Percentiles rank a stretch among this genome's conserved stretches.
These are phyloP conservation scores for Pygmarrhopalites habei DNA, from an alignment of 1,140 invertebrate genomes.

Conservation along the genomic window DNA sequence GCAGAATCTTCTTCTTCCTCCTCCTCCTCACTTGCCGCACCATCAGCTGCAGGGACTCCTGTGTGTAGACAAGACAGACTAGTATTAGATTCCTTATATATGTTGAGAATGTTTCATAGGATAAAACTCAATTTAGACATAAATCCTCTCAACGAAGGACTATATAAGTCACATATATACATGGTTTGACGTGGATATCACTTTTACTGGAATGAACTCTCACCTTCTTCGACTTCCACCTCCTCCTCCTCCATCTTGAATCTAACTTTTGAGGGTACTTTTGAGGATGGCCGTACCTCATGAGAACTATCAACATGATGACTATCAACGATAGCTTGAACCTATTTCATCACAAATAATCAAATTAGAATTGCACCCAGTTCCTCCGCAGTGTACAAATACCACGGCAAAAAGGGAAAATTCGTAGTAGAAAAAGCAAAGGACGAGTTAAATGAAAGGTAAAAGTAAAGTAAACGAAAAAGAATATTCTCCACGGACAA, in stretches of 20 bases:
- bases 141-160: no score
- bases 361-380: conserved; percentile 1
- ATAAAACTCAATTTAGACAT: no score
- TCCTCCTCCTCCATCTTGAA: conserved; percentile 53
- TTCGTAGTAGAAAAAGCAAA: conserved; percentile 8
- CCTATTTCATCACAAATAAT: conserved; percentile 49
- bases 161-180: no score
- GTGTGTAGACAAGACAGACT: no score
- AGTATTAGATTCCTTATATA: no score
- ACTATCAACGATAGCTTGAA: conserved; percentile 86
- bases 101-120: no score
- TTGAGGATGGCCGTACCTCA: conserved; percentile 66
- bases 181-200: no score
- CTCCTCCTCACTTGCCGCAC: conserved; percentile 15
- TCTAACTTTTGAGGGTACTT: conserved; percentile 77
- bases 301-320: conserved; percentile 61
- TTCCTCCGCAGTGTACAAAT: background rate
- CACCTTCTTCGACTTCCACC: conserved; percentile 43
- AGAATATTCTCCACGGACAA: no score
- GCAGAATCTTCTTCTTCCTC: conserved; percentile 24
- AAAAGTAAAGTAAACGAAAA: background rate
- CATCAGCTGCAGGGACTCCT: conserved; percentile 8
- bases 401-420: conserved; percentile 3
- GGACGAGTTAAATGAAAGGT: conserved; percentile 1
- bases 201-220: conserved; percentile 28